These are phyloP conservation scores for Mayetiola destructor DNA, from an alignment of 2,888 invertebrate genomes.

Conservation along the genomic window DNA sequence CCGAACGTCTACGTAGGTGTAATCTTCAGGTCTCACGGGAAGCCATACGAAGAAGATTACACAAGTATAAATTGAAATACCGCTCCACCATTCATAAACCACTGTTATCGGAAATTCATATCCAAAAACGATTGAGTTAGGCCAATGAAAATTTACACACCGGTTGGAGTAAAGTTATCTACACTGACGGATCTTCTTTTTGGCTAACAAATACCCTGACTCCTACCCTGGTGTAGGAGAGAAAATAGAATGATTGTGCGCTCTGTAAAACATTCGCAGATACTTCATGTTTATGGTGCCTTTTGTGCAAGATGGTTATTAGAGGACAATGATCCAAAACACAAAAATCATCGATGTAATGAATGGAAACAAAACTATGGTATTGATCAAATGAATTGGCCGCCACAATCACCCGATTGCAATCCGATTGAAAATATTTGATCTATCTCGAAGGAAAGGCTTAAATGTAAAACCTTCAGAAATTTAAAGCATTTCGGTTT, in stretches of 20 bases:
- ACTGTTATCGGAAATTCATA: background rate
- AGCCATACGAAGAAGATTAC: background rate
- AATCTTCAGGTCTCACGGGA: background rate
- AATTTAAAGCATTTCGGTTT: background rate
- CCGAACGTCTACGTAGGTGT: background rate
- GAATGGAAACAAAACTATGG: background rate
- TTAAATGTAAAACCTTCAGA: background rate
- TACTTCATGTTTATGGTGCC: background rate
- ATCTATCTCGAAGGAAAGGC: background rate
- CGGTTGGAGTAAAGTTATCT: constrained; percentile 1
- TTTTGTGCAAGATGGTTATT: background rate
- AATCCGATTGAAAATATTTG: constrained; percentile 3
- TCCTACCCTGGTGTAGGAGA: background rate
- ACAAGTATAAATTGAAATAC: background rate
- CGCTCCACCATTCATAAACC: background rate
- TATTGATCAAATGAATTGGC: background rate
- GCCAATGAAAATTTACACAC: background rate
- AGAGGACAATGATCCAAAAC: background rate
- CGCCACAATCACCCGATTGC: constrained; percentile 2
- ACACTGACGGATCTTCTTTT: constrained; percentile 1
- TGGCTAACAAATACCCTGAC: background rate
- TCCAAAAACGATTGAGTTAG: background rate
- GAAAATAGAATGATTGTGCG: background rate
- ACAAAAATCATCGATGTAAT: background rate
- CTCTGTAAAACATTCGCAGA: background rate